These are phyloP conservation scores for Sebastes alutus DNA, from an alignment of 2,797 vertebrate species.

Conservation along the genomic window DNA sequence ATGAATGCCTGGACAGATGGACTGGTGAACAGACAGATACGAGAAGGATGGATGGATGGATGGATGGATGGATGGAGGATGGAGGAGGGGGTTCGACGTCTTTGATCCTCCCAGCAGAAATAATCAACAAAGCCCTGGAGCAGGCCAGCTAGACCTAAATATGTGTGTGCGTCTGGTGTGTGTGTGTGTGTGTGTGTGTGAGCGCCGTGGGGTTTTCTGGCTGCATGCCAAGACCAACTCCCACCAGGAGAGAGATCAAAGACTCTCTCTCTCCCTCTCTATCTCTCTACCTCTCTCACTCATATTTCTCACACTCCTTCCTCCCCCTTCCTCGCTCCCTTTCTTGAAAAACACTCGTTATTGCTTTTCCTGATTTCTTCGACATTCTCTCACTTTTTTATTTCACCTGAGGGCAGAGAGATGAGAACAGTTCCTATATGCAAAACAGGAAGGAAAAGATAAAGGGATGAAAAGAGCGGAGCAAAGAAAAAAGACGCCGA, in stretches of 20 bases:
- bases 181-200: conserved; percentile 17
- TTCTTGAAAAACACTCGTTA: conserved; percentile 40
- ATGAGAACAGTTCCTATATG: conserved; percentile 38
- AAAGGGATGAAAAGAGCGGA: background rate
- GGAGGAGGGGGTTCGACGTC: conserved; percentile 40
- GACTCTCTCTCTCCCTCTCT: conserved; percentile 42
- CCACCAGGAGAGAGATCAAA: conserved; percentile 84
- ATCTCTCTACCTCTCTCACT: conserved; percentile 38
- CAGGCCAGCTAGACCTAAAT: conserved; percentile 55
- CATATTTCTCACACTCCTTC: conserved; percentile 52
- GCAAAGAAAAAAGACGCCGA: background rate
- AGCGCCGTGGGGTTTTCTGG: conserved; percentile 66
- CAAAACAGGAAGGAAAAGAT: conserved; percentile 22
- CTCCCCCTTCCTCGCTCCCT: background rate
- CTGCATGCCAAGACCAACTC: conserved; percentile 72
- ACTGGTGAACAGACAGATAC: conserved; percentile 38
- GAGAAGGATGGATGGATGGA: conserved; percentile 53
- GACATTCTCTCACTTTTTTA: conserved; percentile 11
- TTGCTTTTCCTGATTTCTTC: conserved; percentile 39
- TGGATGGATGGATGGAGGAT: conserved; percentile 4
- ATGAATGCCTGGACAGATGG: conserved; percentile 46
- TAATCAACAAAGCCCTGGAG: conserved; percentile 84
- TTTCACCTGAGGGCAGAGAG: conserved; percentile 30
- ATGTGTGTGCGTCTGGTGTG: conserved; percentile 37
- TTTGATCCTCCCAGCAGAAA: conserved; percentile 87